Base-by-base conservation (phyloP, 2,797 vertebrate genomes). In the Cuculus canorus region DNA sequence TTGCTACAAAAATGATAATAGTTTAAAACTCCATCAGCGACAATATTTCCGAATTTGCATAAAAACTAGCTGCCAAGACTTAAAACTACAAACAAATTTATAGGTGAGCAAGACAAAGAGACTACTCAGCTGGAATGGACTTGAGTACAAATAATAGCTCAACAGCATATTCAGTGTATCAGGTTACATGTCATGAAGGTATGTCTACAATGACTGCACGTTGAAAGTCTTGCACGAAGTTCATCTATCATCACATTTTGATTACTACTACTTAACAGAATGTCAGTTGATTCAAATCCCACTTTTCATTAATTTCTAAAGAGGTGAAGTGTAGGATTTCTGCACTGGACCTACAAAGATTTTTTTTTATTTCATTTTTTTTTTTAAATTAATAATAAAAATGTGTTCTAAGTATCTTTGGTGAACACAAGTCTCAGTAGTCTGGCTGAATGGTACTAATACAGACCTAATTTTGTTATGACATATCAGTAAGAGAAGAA, bases 51-150 rank as follows among this genome's bases (percentile, higher is more conserved):
- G 24, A 24, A 53, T 47, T 56, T 83, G 23, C 23, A 80, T 64
- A 4, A 77, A 1, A 65, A 52, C 22, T 45, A 66, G 27, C n/a
- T 0, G 0, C 16, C 17, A 70, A 35, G 17, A 28, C 25, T 83
- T 13, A 37, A 83, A 83, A 91, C 64, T 32, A 57, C 17, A 72
- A 80, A 37, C 10, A 50, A 33, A 63, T 53, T 37, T 66, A 65
- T 6, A 28, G 10, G 15, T 28, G 9, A 84, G 13, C 24, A 54
- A 33, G 22, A 41, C 25, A 52, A 43, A 43, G 24, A 68, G 33
- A 56, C 9, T 32, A n/a, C 28, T 41, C 30, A 43, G 54, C 11
- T 72, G 41, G 19, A 61, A 77, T 3, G 5, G 54, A 60, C 11
- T 59, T 8, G 15, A 16, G 33, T 52, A 59, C 50, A 86, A 79